Base-by-base conservation (phyloP, 2,888 invertebrate species). In the Lysandra coridon region DNA sequence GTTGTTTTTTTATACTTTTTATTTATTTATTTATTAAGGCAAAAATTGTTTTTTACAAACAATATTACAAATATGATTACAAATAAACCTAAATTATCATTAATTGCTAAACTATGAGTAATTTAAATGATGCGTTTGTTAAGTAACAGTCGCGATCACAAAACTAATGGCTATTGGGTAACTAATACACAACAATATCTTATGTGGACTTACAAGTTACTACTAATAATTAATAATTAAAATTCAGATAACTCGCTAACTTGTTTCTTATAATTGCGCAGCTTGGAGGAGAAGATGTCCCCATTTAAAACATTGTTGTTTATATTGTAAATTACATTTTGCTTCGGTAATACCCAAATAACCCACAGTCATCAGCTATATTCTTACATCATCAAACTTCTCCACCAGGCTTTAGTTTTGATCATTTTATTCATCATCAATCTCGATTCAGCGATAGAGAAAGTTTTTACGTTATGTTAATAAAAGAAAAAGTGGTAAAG, bases 381-480 rank as follows among this genome's bases (percentile, higher is more conserved):
- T 17, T 69, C 5, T 69, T 69, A 69, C 57, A 17, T 14, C 30
- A 37, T 33, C 30, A 69, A 3, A 69, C 69, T 37, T 4, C 10
- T 30, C 69, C 33, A 14, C 17, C 12, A 5, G 14, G 69, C 33
- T 69, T 69, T 12, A 64, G 49, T 64, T 64, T 64, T 69, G 17
- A 14, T 37, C 14, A 33, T 69, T 69, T 69, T 69, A 69, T 69
- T 17, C 33, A 69, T 33, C 12, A 69, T 37, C 75, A 12, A 10
- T 49, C 23, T 75, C 23, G n/a, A 74, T 44, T 74, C 30, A 76
- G n/a, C 33, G 76, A 53, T 33, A 53, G 49, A 76, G 76, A 76
- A 76, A 76, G 76, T 76, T 76, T 53, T 23, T 2, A 53, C 53
- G 76, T 76, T 76, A 76, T 76, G 76, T 76, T 76, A 76, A 76